A percentile compares a stretch with the other conserved stretches of the same genome.
These are phyloP conservation scores for Cylas formicarius DNA, from an alignment of 1,140 invertebrate species.

Conservation along the genomic window DNA sequence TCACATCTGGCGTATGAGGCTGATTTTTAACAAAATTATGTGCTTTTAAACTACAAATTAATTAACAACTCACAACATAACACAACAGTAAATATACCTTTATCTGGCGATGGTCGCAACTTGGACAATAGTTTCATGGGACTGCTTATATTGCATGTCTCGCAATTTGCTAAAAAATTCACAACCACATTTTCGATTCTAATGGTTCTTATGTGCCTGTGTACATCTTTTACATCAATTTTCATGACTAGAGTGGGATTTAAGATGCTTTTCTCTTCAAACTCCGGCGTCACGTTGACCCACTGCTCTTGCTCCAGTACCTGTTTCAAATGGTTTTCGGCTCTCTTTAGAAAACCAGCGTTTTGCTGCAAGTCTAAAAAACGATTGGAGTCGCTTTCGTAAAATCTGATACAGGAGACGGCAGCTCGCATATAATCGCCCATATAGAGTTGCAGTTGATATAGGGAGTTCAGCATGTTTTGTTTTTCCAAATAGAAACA, in stretches of 20 bases:
- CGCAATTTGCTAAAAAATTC: slow-evolving; percentile 57
- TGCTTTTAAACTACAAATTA: too few relatives aligned
- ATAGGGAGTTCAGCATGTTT: slow-evolving; percentile 56
- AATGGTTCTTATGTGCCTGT: slow-evolving; percentile 64
- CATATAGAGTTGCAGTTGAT: slow-evolving; percentile 60
- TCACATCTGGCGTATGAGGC: too few relatives aligned
- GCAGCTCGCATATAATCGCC: slow-evolving; percentile 63
- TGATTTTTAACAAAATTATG: too few relatives aligned
- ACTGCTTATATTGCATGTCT: too few relatives aligned
- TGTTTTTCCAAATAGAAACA: slow-evolving; percentile 60
- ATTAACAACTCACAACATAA: too few relatives aligned
- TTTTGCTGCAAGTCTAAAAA: slow-evolving; percentile 51
- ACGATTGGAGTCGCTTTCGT: slow-evolving; percentile 48
- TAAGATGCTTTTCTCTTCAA: slow-evolving; percentile 39
- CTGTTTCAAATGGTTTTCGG: slow-evolving; percentile 55
- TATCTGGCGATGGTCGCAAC: too few relatives aligned
- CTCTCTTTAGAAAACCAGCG: slow-evolving; percentile 50
- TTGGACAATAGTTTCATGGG: too few relatives aligned
- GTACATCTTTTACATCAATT: slow-evolving; percentile 57
- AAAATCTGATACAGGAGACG: slow-evolving; percentile 67
- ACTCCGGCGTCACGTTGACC: slow-evolving; percentile 39
- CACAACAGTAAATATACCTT: too few relatives aligned
- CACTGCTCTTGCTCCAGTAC: slow-evolving; percentile 43
- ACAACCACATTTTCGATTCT: slow-evolving; percentile 59
- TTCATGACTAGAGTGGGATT: slow-evolving; percentile 49